These are phyloP conservation scores for Lobophora halterata DNA, from an alignment of 2,888 invertebrate genomes.

Conservation along the genomic window DNA sequence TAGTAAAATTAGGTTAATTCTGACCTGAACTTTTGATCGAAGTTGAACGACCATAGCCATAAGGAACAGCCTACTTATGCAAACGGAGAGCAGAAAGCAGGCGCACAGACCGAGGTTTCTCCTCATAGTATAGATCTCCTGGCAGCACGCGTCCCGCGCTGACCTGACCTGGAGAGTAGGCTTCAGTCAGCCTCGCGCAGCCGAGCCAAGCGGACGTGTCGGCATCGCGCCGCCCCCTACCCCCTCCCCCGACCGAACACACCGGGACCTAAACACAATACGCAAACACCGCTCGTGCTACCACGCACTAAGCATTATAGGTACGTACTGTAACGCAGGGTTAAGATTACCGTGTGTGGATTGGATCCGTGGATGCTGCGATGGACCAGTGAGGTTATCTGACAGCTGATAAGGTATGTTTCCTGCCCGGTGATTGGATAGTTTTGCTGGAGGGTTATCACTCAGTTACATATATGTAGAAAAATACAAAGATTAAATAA, in stretches of 20 bases:
- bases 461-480: neutral
- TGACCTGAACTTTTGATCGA: no score
- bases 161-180: constrained; percentile 74
- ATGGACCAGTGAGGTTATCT: constrained; percentile 23
- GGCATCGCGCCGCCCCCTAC: constrained; percentile 32
- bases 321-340: constrained; percentile 24
- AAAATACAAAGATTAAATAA: no score
- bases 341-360: constrained; percentile 18
- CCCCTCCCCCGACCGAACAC: constrained; percentile 34
- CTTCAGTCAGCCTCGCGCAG: constrained; percentile 75
- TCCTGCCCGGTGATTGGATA: constrained; percentile 11
- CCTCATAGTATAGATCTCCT: constrained; percentile 28
- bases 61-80: no score
- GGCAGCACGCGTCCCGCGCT: constrained; percentile 64
- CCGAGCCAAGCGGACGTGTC: constrained; percentile 60
- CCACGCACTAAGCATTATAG: constrained; percentile 39
- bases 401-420: constrained; percentile 28
- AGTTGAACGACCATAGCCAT: no score
- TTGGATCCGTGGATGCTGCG: constrained; percentile 18
- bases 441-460: neutral
- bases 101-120: constrained; percentile 7
- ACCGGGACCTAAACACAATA: no score
- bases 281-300: constrained; percentile 49
- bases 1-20: no score
- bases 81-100: no score